Base-by-base conservation (phyloP, 2,113 vertebrate genomes). In the Pelvicachromis taeniatus region DNA sequence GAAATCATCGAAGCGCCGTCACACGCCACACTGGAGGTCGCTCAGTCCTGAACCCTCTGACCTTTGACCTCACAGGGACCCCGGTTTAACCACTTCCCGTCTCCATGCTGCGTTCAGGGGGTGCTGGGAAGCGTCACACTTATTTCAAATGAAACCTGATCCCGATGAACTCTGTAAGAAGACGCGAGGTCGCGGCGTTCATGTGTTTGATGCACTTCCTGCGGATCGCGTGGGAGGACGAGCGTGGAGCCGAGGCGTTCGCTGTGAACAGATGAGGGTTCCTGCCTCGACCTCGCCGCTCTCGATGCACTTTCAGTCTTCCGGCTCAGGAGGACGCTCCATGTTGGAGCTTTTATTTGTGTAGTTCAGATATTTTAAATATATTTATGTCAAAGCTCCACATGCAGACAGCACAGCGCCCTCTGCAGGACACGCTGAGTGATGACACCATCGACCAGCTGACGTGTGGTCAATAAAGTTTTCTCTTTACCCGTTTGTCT, bases 1-100 rank as follows among this genome's bases (percentile, higher is more conserved):
- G 98, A 99, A 95, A 90, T 96, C 6, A 16, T 99, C 2, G 93
- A 96, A 79, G 97, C 96, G 19, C 96, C 97, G 59, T 80, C 95
- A 68, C 35, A 79, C 3, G 14, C 58, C 93, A 98, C 96, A 94
- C 77, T 94, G 50, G 96, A 98, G 26, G 73, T 97, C 91, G 82
- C 96, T 75, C 97, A 97, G 88, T 96, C 96, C 94, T 99, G 95
- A 98, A 40, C 33, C 33, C 1, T 50, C 9, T 75, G 23, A 5
- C 26, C 26, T 75, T 31, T 75, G 45, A 75, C 26, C 45, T 31
- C 70, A 2, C 45, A 52, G 42, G 31, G 26, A 75, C 45, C 16
- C 70, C 3, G 10, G 26, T 31, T 31, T 52, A 31, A 31, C 17
- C 10, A 31, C 29, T 50, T 75, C 68, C 63, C 63, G 5, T 70